Percentiles rank a stretch among this genome's conserved stretches.
Conservation (phyloP, 2,888 invertebrate genomes). For the Andrena bicolor region DNA sequence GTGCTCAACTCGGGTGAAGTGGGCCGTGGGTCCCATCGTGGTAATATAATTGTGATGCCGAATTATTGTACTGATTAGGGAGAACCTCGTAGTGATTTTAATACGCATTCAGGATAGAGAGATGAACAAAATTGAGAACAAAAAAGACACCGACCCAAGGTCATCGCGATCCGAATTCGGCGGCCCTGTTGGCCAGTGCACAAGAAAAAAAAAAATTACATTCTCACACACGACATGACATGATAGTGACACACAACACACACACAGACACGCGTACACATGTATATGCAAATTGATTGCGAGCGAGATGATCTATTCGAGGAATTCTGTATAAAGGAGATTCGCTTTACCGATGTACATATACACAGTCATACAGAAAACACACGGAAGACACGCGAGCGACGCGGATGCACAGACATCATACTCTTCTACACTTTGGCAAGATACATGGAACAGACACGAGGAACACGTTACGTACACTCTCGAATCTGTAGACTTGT, state of each 20-base stretch:
- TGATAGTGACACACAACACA: conserved; percentile 9
- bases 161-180: conserved; percentile 65
- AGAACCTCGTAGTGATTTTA: conserved; percentile 61
- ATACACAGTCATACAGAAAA: conserved; percentile 50
- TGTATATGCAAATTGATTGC: conserved; percentile 57
- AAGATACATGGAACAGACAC: conserved; percentile 59
- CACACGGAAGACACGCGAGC: conserved; percentile 24
- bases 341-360: conserved; percentile 58
- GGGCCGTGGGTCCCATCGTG: conserved; percentile 58
- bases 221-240: conserved; percentile 23
- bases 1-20: conserved; percentile 62
- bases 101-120: conserved; percentile 47
- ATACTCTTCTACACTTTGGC: conserved; percentile 37
- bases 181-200: conserved; percentile 66
- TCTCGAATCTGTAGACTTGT: conserved; percentile 81
- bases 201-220: conserved; percentile 48
- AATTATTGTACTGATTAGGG: conserved; percentile 67
- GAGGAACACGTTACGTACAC: conserved; percentile 67
- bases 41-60: conserved; percentile 68
- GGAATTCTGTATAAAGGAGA: conserved; percentile 68
- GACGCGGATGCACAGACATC: conserved; percentile 47
- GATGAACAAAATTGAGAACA: conserved; percentile 32
- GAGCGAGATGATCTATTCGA: conserved; percentile 62
- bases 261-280: conserved; percentile 30
- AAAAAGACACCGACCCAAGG: conserved; percentile 63